A percentile compares a stretch with the other conserved stretches of the same genome.
Conservation (phyloP, 2,888 invertebrate species). For the Andricus curvator region DNA sequence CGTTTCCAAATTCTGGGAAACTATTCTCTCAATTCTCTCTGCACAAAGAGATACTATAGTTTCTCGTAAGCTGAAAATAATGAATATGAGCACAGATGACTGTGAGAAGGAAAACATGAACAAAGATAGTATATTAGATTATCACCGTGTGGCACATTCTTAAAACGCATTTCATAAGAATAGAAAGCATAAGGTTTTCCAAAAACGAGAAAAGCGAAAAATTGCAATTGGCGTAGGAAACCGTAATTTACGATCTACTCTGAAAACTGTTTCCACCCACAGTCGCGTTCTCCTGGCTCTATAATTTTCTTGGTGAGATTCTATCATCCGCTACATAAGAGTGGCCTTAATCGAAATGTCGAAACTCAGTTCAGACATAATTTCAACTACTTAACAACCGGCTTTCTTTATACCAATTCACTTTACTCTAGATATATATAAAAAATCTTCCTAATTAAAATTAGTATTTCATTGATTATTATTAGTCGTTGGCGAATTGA, state of each 20-base stretch:
- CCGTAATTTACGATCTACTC: constrained; percentile 39
- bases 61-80: neutral
- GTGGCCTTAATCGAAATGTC: constrained; percentile 63
- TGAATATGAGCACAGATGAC: neutral
- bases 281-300: constrained; percentile 45
- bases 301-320: constrained; percentile 51
- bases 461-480: neutral
- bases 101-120: neutral
- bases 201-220: neutral
- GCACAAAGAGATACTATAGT: too few species aligned
- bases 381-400: neutral
- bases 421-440: neutral
- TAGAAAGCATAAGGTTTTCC: neutral
- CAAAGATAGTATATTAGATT: neutral
- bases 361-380: constrained; percentile 56
- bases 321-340: constrained; percentile 45
- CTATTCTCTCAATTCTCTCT: too few species aligned
- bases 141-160: neutral
- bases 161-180: neutral
- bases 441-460: neutral
- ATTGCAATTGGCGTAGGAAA: neutral
- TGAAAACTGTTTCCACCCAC: constrained; percentile 8
- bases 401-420: neutral
- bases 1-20: too few species aligned
- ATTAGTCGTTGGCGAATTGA: neutral